Conservation (phyloP, 2,797 vertebrate genomes). For the Cyclopterus lumpus region DNA sequence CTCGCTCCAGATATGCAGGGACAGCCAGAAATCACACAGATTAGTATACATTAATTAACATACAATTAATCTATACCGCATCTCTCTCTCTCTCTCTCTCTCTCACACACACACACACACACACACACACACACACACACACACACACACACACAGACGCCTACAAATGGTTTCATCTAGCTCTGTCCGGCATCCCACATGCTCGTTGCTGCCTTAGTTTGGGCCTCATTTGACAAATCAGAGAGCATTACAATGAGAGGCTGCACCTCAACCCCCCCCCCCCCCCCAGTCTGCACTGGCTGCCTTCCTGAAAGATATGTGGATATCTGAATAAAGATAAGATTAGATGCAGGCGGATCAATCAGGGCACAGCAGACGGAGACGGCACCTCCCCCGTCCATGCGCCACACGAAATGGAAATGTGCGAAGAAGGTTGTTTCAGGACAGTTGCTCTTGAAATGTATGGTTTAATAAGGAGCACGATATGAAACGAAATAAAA, state of each 20-base stretch:
- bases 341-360: constrained; percentile 68
- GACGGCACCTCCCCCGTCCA: constrained; percentile 24
- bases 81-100: not conserved
- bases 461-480: not conserved
- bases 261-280: constrained; percentile 48
- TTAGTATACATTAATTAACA: not conserved
- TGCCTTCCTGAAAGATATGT: constrained; percentile 61
- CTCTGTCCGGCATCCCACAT: constrained; percentile 28
- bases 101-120: constrained; percentile 16
- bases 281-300: constrained; percentile 35
- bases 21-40: constrained; percentile 9
- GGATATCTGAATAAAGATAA: constrained; percentile 73
- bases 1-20: not conserved
- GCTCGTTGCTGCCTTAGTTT: constrained; percentile 40
- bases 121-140: constrained; percentile 23
- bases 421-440: constrained; percentile 50
- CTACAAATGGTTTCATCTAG: constrained; percentile 18
- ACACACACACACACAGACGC: not conserved
- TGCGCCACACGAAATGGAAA: constrained; percentile 48
- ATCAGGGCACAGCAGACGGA: constrained; percentile 53
- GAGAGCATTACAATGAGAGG: constrained; percentile 61
- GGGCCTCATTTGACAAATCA: constrained; percentile 67
- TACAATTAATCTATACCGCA: not conserved
- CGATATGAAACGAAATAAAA: not conserved
- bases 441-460: constrained; percentile 48